Conservation (phyloP, 1,140 invertebrate species). For the Oedothorax gibbosus region DNA sequence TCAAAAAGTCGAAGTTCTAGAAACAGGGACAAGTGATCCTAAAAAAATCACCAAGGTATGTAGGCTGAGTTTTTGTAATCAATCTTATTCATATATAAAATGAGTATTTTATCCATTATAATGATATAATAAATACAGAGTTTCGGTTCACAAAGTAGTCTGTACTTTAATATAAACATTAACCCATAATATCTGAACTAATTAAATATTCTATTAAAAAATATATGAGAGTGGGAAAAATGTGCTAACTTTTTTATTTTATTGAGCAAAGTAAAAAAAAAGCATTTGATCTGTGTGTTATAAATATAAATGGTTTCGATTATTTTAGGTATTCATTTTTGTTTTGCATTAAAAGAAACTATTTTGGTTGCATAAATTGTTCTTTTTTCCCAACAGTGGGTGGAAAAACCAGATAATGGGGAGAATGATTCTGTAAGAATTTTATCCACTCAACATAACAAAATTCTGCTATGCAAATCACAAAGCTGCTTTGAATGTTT, state of each 20-base stretch:
- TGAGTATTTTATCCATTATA: not conserved
- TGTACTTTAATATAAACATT: not conserved
- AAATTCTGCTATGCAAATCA: slow-evolving; percentile 44
- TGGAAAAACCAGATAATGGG: slow-evolving; percentile 56
- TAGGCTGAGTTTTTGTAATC: not conserved
- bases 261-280: not conserved
- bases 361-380: slow-evolving; percentile 39
- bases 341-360: not conserved
- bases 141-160: not conserved
- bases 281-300: not conserved
- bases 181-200: not conserved
- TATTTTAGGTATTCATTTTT: not conserved
- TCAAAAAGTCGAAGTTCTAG: slow-evolving; percentile 96
- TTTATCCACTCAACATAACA: slow-evolving; percentile 49
- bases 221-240: not conserved
- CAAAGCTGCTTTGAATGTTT: slow-evolving; percentile 37
- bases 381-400: slow-evolving; percentile 59
- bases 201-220: not conserved
- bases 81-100: not conserved
- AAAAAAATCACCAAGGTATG: slow-evolving; percentile 99
- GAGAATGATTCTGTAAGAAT: slow-evolving; percentile 59
- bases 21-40: slow-evolving; percentile 95
- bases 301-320: not conserved
- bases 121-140: too few species aligned
- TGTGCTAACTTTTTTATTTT: not conserved